These are phyloP conservation scores for Acromyrmex charruanus DNA, from an alignment of 1,140 invertebrate genomes.

Conservation along the genomic window DNA sequence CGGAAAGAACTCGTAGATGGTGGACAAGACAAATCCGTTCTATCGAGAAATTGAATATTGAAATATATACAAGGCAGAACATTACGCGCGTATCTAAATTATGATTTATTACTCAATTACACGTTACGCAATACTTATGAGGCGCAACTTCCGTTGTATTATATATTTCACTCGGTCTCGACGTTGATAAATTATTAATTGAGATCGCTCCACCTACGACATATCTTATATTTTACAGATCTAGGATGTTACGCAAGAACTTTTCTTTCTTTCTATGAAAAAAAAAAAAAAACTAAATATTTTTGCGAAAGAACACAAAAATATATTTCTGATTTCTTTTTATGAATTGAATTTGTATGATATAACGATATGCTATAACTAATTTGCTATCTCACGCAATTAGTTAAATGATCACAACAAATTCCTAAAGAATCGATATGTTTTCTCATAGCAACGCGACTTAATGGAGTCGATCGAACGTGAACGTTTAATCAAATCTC, in stretches of 20 bases:
- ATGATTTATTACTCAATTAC: constrained; percentile 29
- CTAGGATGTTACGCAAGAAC: background rate
- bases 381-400: background rate
- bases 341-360: background rate
- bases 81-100: constrained; percentile 2
- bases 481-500: constrained; percentile 58
- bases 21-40: constrained; percentile 15
- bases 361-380: background rate
- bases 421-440: constrained; percentile 3
- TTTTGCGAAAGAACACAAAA: background rate
- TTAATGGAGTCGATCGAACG: constrained; percentile 62
- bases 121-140: background rate
- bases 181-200: constrained; percentile 12
- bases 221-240: background rate
- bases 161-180: background rate
- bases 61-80: constrained; percentile 7
- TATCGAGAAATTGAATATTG: constrained; percentile 23
- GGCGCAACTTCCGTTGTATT: constrained; percentile 11
- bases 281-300: background rate
- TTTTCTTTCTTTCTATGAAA: background rate
- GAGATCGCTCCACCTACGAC: constrained; percentile 14
- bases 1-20: background rate
- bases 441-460: constrained; percentile 16
- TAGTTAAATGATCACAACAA: background rate
- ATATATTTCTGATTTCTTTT: background rate